These are phyloP conservation scores for Paratrypauchen microcephalus DNA, from an alignment of 2,797 vertebrate species.

Conservation along the genomic window DNA sequence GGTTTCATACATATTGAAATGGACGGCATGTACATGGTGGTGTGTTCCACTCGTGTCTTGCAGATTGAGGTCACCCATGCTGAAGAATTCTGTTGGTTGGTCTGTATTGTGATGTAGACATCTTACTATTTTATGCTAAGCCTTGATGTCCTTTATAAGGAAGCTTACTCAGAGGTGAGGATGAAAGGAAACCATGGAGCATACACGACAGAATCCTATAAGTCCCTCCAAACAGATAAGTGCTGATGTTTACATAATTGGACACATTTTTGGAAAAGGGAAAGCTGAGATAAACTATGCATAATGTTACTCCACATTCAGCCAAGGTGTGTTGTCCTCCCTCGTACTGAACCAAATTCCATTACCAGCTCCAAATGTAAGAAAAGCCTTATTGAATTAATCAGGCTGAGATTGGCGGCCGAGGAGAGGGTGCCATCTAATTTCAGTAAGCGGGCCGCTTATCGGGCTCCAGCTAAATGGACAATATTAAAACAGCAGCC, in stretches of 20 bases:
- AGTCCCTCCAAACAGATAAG: conserved; percentile 15
- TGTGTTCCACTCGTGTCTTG: conserved; percentile 45
- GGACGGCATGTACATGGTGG: conserved; percentile 26
- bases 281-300: conserved; percentile 38
- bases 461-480: conserved; percentile 77
- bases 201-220: conserved; percentile 1
- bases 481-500: conserved; percentile 82
- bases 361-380: conserved; percentile 68
- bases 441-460: conserved; percentile 73
- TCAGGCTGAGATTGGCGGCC: conserved; percentile 68
- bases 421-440: conserved; percentile 70
- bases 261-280: conserved; percentile 21
- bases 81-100: conserved; percentile 37
- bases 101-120: conserved; percentile 25
- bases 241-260: conserved; percentile 36
- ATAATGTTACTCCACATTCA: conserved; percentile 47
- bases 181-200: conserved; percentile 9
- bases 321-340: conserved; percentile 58
- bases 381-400: conserved; percentile 74
- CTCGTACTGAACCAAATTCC: conserved; percentile 61
- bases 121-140: not conserved
- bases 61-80: conserved; percentile 57
- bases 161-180: conserved; percentile 8
- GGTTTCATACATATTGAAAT: conserved; percentile 61
- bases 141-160: conserved; percentile 8